Evolutionary conservation across 2,888 invertebrate genomes (phyloP), one percentile per base, ranked within the genome.

Genomic region (Incurvaria masculella): DNA sequence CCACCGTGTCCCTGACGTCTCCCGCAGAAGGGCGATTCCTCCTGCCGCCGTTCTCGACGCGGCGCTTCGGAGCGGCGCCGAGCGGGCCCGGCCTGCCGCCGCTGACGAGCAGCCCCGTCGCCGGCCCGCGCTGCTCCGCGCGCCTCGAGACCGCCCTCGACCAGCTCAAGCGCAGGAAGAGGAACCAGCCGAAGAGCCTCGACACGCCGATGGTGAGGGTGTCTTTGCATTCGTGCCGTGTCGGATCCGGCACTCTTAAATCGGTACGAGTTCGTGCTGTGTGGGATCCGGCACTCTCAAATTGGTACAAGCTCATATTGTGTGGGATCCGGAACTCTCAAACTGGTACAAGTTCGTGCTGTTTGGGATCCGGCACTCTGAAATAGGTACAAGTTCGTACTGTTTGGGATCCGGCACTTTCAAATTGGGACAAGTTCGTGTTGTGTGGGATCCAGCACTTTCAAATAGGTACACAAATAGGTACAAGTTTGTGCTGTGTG

Each of bases 91-190:
- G 64, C 6, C 60, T 78, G 2, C 69, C 66, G 1, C 70, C 75
- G 0, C 55, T 76, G 23, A 73, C 72, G 2, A 66, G 65, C 10
- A 67, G 65, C 27, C 75, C 72, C 0, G 58, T 75, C 6, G 68
- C 67, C 44, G 79, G 79, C 3, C 81, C 81, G 47, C 74, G 83
- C 51, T 88, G 88, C 56, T 84, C 86, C 0, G 79, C 83, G 17
- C 80, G 86, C 17, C 65, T 88, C 49, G 87, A 88, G 62, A 80
- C 78, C 10, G 87, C 88, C 1, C 61, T 88, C 44, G 87, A 87
- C 53, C 83, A 85, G 57, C 74, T 87, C 61, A 79, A 83, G 55
- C 65, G 81, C 33, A 66, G 82, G 44, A 83, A 84, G 59, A 64
- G 81, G 49, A 76, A 74, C 43, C 82, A 82, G 59, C 74, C 73